Conservation (phyloP, 1,140 invertebrate species). For the Formica exsecta region DNA sequence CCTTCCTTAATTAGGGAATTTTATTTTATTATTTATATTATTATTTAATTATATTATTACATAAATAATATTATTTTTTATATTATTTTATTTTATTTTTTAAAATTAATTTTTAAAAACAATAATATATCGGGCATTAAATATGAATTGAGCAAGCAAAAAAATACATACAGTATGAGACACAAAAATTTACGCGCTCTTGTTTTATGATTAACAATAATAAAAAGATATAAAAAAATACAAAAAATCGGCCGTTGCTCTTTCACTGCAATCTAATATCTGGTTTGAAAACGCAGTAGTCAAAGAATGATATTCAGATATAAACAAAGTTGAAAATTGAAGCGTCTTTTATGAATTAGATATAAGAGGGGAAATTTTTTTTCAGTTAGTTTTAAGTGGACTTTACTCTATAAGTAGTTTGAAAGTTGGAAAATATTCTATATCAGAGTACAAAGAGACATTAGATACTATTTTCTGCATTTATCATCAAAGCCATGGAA, state of each 20-base stretch:
- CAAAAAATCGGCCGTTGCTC: neutral
- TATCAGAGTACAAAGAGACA: constrained; percentile 33
- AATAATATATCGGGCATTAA: neutral
- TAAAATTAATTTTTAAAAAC: too few relatives aligned
- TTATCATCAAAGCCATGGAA: constrained; percentile 41
- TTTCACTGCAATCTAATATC: constrained; percentile 29
- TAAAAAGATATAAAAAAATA: neutral
- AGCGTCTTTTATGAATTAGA: constrained; percentile 49
- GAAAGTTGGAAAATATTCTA: constrained; percentile 55
- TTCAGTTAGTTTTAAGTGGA: constrained; percentile 49
- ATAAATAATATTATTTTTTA: too few relatives aligned
- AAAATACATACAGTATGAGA: neutral
- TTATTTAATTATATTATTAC: too few relatives aligned
- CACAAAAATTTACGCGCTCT: constrained; percentile 5
- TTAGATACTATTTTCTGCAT: constrained; percentile 49
- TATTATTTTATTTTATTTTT: too few relatives aligned
- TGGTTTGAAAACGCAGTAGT: neutral
- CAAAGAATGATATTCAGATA: constrained; percentile 25
- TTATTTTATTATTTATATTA: too few relatives aligned
- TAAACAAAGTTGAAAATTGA: constrained; percentile 51
- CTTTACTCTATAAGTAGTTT: constrained; percentile 27
- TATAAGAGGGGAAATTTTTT: constrained; percentile 33
- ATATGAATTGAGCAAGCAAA: neutral
- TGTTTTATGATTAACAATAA: neutral
- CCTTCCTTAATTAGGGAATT: too few relatives aligned